Base-by-base conservation (phyloP, 2,797 vertebrate species). In the Eleutherodactylus coqui region DNA sequence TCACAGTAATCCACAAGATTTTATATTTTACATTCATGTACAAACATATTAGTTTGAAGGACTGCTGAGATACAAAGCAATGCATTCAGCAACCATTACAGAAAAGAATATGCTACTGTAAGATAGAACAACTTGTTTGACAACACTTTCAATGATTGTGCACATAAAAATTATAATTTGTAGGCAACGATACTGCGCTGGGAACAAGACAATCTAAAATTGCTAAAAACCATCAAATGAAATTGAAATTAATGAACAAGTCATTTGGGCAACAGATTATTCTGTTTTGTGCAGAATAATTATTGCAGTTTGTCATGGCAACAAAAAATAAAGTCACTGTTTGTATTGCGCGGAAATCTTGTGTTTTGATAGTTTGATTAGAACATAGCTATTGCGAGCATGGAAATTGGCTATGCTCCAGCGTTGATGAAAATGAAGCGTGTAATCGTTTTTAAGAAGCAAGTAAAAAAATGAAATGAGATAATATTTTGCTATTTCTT, bases 321-420 rank as follows among this genome's bases (percentile, higher is more conserved):
- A 62, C 80, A 83, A 75, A 69, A 72, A 76, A 75, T 60, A 75
- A 84, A 75, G 49, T 83, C 29, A 77, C 38, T 84, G 82, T 75
- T 67, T 84, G 55, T 77, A 75, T 77, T 84, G 41, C 72, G 32
- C 41, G 47, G 27, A 64, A 41, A 75, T 43, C 21, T 72, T 60
- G 32, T 84, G 72, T 84, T 64, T 84, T 84, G 80, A 81, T 67
- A 64, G 79, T 62, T 43, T 62, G 70, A 84, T 64, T 77, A 67
- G 41, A 76, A 64, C 73, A 64, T 75, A 67, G 7, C 47, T 36
- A 67, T 75, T 75, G 29, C 38, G 14, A 17, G 43, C 55, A 51
- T 62, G 41, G 60, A 75, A 84, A 64, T 67, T 76, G 72, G 58
- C 55, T 47, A n/a, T 60, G 19, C 19, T 62, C 38, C 53, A 75